Percentiles rank a stretch among this genome's conserved stretches.
phyloP scores from a whole-genome alignment of 2,113 vertebrate genomes.

The Chlamydotis undulata region DNA sequence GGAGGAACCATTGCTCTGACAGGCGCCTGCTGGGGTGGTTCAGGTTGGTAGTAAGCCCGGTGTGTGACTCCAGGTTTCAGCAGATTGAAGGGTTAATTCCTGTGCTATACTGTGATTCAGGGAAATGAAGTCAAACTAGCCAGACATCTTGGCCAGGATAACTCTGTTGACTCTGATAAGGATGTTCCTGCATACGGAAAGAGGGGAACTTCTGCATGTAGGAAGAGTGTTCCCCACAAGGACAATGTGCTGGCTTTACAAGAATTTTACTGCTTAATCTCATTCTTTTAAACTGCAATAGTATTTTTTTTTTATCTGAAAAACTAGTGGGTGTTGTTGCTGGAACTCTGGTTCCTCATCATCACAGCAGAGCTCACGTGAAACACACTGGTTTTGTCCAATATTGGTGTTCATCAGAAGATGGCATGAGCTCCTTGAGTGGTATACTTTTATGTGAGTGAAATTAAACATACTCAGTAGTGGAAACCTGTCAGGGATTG shows the following conservation, averaged over 20 bases:
- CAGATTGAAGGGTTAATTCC: not conserved
- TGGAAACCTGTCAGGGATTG: not conserved
- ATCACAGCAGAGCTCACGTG: not conserved
- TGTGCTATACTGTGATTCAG: not conserved
- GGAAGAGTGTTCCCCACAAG: not conserved
- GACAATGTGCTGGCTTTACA: not conserved
- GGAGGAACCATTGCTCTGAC: not conserved
- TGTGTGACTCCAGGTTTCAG: not conserved
- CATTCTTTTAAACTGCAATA: not conserved
- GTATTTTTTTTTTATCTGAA: not conserved
- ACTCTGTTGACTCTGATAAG: not conserved
- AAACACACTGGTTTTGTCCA: not conserved
- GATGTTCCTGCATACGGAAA: not conserved
- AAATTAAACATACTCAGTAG: not conserved
- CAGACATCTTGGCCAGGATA: not conserved
- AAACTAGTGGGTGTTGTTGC: not conserved
- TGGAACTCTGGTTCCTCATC: not conserved
- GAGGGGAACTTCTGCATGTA: not conserved
- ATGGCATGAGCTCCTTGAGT: not conserved
- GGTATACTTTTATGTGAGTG: not conserved
- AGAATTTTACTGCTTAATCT: not conserved
- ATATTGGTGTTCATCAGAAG: not conserved
- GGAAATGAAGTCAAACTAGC: not conserved
- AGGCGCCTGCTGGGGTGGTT: not conserved
- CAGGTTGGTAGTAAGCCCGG: accelerated